Conservation (phyloP, 1,140 invertebrate species). For the Drosophila varians region DNA sequence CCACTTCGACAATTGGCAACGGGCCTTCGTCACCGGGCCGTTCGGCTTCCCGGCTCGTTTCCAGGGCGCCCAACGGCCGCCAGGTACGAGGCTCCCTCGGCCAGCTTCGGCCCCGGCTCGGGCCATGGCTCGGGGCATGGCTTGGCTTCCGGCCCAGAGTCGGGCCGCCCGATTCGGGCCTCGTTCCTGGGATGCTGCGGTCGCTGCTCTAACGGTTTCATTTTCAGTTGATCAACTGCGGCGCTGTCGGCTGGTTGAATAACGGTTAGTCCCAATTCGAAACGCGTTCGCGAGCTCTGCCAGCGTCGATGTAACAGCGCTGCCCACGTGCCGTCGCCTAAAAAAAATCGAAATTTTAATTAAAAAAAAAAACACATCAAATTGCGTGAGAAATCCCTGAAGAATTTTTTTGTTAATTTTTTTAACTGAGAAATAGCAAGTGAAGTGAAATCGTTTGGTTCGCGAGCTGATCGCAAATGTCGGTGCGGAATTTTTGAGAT, state of each 20-base stretch:
- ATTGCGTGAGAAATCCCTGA: neutral
- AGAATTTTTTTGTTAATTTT: constrained; percentile 29
- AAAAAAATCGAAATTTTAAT: neutral
- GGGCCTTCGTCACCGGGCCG: constrained; percentile 35
- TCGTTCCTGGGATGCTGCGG: constrained; percentile 30
- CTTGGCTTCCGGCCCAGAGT: neutral
- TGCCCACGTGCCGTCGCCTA: neutral
- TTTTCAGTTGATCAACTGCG: constrained; percentile 75
- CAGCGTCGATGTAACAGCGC: neutral
- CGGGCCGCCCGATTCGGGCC: neutral
- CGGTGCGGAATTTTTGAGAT: constrained; percentile 20
- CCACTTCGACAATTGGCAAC: constrained; percentile 81
- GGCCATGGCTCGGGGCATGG: neutral
- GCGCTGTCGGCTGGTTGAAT: constrained; percentile 62
- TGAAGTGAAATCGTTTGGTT: constrained; percentile 24
- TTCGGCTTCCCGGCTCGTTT: constrained; percentile 37
- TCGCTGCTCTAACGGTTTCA: constrained; percentile 10
- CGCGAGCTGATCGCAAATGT: constrained; percentile 42
- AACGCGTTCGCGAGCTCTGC: constrained; percentile 5
- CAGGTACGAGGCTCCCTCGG: constrained; percentile 18
- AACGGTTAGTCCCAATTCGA: constrained; percentile 5
- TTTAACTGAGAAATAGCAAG: constrained; percentile 2
- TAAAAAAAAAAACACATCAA: neutral
- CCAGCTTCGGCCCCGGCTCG: neutral
- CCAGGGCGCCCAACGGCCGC: constrained; percentile 60